phyloP scores from a whole-genome alignment of 2,113 vertebrate genomes.

The mouse (Mus musculus) region GRCm39 chr14:93983001-93983500 shows the following conservation, averaged over 20 bases:
- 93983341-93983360: not conserved
- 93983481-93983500: not conserved
- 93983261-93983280: not conserved
- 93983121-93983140: not conserved
- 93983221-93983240: not conserved
- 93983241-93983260: not conserved
- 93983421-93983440: not conserved
- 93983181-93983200: not conserved
- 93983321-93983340: not conserved
- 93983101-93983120: not conserved
- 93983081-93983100: not conserved
- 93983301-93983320: not conserved
- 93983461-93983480: not conserved
- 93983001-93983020: not conserved
- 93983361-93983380: not conserved
- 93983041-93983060: not conserved
- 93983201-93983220: not conserved
- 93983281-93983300: not conserved
- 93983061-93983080: not conserved
- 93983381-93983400: not conserved
- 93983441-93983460: not conserved
- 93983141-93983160: not conserved
- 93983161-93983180: not conserved
- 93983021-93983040: not conserved
- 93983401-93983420: not conserved